Evolutionary conservation across 2,797 vertebrate genomes (phyloP).

Genomic region (Danio albolineatus): DNA sequence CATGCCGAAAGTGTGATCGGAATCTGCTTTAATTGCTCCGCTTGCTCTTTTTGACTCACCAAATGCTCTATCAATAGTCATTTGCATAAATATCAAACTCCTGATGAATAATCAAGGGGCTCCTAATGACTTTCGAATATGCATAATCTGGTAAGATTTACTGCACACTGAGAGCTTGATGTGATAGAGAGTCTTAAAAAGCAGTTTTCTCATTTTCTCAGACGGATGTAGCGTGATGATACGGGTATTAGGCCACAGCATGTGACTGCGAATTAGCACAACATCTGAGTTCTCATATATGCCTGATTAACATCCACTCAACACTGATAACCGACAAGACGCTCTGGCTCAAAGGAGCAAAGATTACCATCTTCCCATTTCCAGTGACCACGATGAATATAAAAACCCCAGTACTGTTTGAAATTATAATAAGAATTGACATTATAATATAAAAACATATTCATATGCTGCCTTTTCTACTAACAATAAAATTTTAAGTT

Average conservation of each 20-base stretch:
- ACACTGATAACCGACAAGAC: conserved; percentile 19
- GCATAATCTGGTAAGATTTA: conserved; percentile 30
- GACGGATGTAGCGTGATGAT: conserved; percentile 31
- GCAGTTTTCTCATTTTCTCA: conserved; percentile 37
- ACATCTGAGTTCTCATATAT: conserved; percentile 27
- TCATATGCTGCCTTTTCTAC: background rate
- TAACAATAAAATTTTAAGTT: background rate
- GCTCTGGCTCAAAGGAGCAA: conserved; percentile 12
- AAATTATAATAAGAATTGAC: too few species aligned
- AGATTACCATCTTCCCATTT: conserved; percentile 30
- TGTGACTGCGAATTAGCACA: conserved; percentile 38
- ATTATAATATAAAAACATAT: background rate
- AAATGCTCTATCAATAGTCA: conserved; percentile 39
- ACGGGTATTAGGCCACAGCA: conserved; percentile 42
- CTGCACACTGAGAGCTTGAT: conserved; percentile 39
- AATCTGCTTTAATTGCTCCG: conserved; percentile 26
- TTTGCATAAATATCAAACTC: conserved; percentile 39
- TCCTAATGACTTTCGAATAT: conserved; percentile 45
- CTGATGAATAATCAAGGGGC: conserved; percentile 45
- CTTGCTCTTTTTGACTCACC: conserved; percentile 27
- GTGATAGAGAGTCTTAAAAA: conserved; percentile 36
- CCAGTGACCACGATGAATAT: conserved; percentile 3
- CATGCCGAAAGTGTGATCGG: conserved; percentile 50
- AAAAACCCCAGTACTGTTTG: too few species aligned
- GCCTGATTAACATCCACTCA: conserved; percentile 44